Percentiles rank a stretch among this genome's conserved stretches.
Evolutionary conservation across 2,888 invertebrate genomes (phyloP).

Genomic region (Caenorhabditis sp.): DNA sequence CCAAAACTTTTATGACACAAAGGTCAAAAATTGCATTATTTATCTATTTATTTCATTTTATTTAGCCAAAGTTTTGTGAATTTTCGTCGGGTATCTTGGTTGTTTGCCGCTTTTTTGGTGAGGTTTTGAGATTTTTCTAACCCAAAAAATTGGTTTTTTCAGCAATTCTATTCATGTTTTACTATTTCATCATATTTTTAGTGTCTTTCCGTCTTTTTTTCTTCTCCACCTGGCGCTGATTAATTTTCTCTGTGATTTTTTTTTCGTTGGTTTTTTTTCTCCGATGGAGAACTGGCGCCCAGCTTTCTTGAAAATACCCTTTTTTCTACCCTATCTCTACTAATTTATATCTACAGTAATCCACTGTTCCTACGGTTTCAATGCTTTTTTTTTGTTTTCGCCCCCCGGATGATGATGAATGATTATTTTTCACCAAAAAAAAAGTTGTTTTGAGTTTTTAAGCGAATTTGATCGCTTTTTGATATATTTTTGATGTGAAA

Average conservation of each 20-base stretch:
- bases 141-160: background rate
- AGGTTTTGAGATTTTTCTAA: background rate
- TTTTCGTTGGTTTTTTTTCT: background rate
- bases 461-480: background rate
- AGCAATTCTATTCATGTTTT: background rate
- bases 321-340: background rate
- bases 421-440: too few relatives aligned
- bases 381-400: background rate
- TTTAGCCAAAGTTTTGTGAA: background rate
- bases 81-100: background rate
- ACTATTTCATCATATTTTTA: background rate
- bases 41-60: background rate
- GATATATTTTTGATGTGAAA: background rate
- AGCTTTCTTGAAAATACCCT: background rate
- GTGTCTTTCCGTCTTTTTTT: background rate
- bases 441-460: background rate
- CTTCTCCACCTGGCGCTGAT: background rate
- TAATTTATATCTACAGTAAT: conserved; percentile 2
- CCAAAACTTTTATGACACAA: conserved; percentile 22
- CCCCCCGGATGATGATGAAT: too few relatives aligned
- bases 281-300: background rate
- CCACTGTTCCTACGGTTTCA: conserved; percentile 1
- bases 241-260: background rate
- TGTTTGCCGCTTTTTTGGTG: background rate
- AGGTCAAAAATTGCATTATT: conserved; percentile 3